A percentile compares a stretch with the other conserved stretches of the same genome.
These are phyloP conservation scores for Philhelius pedissequus DNA, from an alignment of 2,888 invertebrate genomes.

Conservation along the genomic window DNA sequence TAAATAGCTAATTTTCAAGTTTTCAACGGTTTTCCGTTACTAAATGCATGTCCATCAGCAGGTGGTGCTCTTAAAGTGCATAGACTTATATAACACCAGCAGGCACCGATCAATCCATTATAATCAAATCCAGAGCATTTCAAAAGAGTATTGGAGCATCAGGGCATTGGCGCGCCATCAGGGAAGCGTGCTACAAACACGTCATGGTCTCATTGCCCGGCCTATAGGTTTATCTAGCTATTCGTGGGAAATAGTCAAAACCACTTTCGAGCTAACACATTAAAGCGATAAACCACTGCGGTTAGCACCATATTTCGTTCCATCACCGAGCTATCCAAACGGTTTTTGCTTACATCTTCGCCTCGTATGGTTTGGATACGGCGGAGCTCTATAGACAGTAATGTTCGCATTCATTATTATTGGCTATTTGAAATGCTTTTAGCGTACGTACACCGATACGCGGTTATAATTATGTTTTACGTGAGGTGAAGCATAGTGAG, in stretches of 20 bases:
- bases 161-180: conserved; percentile 22
- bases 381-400: too few relatives aligned
- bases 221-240: background rate
- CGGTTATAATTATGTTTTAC: conserved; percentile 1
- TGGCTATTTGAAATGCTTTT: background rate
- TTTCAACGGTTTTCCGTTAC: background rate
- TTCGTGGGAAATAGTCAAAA: background rate
- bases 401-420: conserved; percentile 1
- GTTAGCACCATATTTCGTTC: background rate
- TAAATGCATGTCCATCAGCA: background rate
- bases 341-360: conserved; percentile 17
- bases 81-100: background rate
- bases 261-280: background rate
- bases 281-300: conserved; percentile 21
- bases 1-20: background rate
- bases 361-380: too few relatives aligned
- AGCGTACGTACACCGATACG: background rate
- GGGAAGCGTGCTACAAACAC: conserved; percentile 31
- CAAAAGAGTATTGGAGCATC: background rate
- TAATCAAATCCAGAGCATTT: background rate
- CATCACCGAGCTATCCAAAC: conserved; percentile 31
- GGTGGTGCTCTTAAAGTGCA: background rate
- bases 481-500: background rate
- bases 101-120: background rate
- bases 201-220: conserved; percentile 46